Evolutionary conservation across 2,113 vertebrate species (phyloP).

Genomic region (Acanthisitta chloris): DNA sequence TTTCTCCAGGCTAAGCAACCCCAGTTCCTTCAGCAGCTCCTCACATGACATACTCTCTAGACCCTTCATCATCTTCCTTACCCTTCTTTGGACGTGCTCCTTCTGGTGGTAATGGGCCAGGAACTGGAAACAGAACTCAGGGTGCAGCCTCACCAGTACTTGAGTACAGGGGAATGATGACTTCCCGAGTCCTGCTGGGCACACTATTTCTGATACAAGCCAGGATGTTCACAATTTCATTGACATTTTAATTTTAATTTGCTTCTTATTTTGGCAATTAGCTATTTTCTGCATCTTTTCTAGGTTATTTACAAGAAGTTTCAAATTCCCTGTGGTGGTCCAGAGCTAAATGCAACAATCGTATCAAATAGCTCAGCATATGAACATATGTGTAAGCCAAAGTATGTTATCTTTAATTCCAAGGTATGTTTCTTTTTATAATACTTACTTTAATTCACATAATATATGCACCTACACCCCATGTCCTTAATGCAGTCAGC

Average conservation of each 20-base stretch:
- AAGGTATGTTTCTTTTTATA: constrained; percentile 73
- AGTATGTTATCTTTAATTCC: constrained; percentile 80
- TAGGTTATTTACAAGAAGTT: constrained; percentile 84
- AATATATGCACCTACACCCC: not conserved
- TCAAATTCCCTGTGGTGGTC: constrained; percentile 56
- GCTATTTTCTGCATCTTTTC: not conserved
- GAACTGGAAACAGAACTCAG: not conserved
- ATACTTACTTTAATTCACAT: constrained; percentile 39
- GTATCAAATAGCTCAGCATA: constrained; percentile 59
- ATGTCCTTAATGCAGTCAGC: not conserved
- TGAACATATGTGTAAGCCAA: constrained; percentile 69
- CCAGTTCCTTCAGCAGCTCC: not conserved
- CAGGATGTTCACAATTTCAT: not conserved
- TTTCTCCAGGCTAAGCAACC: not conserved
- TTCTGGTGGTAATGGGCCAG: not conserved
- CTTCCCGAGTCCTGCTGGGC: not conserved
- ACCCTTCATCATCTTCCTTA: not conserved
- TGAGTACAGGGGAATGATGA: not conserved
- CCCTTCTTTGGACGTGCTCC: not conserved
- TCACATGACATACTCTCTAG: not conserved
- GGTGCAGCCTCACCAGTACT: not conserved
- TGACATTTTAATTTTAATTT: not conserved
- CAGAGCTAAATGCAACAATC: constrained; percentile 60
- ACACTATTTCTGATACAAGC: not conserved
- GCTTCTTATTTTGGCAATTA: not conserved